A percentile compares a stretch with the other conserved stretches of the same genome.
These are phyloP conservation scores for Procambarus clarkii DNA, from an alignment of 1,140 invertebrate genomes.

Conservation along the genomic window DNA sequence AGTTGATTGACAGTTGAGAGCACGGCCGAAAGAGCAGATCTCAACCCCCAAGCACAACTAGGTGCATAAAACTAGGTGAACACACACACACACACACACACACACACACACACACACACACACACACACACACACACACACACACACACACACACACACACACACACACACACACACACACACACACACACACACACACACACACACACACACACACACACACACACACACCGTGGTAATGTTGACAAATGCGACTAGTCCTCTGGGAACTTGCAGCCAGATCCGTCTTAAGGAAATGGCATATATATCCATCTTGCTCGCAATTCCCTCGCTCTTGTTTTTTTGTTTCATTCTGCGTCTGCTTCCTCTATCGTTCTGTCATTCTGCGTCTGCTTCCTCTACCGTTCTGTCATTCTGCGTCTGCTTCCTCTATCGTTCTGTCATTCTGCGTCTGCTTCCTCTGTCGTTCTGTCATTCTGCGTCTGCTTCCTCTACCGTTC, in stretches of 20 bases:
- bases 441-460: too few species aligned
- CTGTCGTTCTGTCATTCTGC: too few species aligned
- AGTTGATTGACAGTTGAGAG: too few species aligned
- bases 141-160: neutral
- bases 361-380: too few species aligned
- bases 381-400: too few species aligned
- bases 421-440: too few species aligned
- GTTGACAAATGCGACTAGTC: conserved; percentile 13
- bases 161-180: conserved; percentile 36
- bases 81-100: too few species aligned
- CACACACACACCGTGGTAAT: conserved; percentile 28
- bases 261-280: conserved; percentile 1
- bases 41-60: too few species aligned
- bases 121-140: neutral
- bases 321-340: neutral
- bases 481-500: too few species aligned
- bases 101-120: neutral
- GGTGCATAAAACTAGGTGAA: too few species aligned
- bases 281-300: conserved; percentile 4
- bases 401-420: too few species aligned
- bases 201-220: conserved; percentile 50
- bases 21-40: too few species aligned
- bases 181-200: conserved; percentile 44
- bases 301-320: conserved; percentile 17
- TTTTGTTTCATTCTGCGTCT: neutral